Percentiles rank a stretch among this genome's conserved stretches.
Conservation (phyloP, 2,888 invertebrate genomes). For the Campopleginae sp. region DNA sequence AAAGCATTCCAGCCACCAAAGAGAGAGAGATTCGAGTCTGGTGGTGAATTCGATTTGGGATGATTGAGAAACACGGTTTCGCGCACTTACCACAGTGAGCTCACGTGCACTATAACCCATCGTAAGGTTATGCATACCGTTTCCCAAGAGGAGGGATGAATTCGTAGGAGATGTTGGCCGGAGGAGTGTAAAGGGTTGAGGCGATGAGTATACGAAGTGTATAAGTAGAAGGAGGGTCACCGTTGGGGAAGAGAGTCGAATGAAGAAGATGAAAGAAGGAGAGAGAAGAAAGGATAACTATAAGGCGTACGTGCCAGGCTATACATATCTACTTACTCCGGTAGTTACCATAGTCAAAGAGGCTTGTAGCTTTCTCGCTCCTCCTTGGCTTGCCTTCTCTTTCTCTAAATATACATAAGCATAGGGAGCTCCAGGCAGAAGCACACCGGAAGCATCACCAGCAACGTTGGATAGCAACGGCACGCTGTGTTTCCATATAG, state of each 20-base stretch:
- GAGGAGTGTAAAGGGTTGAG: slow-evolving; percentile 7
- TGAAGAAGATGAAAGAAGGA: slow-evolving; percentile 54
- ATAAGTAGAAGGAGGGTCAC: slow-evolving; percentile 32
- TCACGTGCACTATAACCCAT: slow-evolving; percentile 38
- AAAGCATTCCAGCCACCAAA: neutral
- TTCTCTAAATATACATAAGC: slow-evolving; percentile 22
- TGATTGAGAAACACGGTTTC: slow-evolving; percentile 67
- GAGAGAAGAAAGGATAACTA: slow-evolving; percentile 48
- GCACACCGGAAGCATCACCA: slow-evolving; percentile 57
- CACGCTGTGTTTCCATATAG: slow-evolving; percentile 60
- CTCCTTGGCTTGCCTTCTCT: slow-evolving; percentile 20
- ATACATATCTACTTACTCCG: slow-evolving; percentile 62
- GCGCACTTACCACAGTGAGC: slow-evolving; percentile 51
- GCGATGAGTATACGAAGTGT: slow-evolving; percentile 10
- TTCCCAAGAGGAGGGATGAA: slow-evolving; percentile 34
- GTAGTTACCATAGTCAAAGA: slow-evolving; percentile 67
- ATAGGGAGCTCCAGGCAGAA: slow-evolving; percentile 43
- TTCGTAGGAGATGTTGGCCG: neutral
- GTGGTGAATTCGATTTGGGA: slow-evolving; percentile 70
- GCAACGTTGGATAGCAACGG: slow-evolving; percentile 60
- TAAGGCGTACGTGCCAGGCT: slow-evolving; percentile 53
- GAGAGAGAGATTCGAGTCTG: slow-evolving; percentile 45
- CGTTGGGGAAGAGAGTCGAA: slow-evolving; percentile 3
- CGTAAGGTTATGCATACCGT: slow-evolving; percentile 22
- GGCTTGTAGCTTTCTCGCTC: slow-evolving; percentile 52